Percentiles rank a stretch among this genome's conserved stretches.
These are phyloP conservation scores for Orthochromis indermauri DNA, from an alignment of 2,113 vertebrate species.

Conservation along the genomic window DNA sequence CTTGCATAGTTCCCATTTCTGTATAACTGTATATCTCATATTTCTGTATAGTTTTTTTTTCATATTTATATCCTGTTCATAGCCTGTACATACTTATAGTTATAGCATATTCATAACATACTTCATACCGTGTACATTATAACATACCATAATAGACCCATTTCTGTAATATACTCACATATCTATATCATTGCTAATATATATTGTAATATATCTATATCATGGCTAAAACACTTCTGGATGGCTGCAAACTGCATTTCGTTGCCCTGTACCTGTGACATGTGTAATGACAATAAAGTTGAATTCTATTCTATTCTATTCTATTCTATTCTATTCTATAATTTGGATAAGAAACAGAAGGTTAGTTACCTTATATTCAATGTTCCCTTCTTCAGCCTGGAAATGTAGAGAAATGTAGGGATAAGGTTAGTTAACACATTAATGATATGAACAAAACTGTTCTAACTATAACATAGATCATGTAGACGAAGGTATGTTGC, in stretches of 20 bases:
- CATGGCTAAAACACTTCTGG: neutral
- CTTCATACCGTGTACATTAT: too few species aligned
- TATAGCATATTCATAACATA: too few species aligned
- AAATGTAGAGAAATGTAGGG: constrained; percentile 20
- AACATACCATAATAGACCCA: too few species aligned
- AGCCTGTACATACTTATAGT: too few species aligned
- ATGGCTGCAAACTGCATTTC: neutral
- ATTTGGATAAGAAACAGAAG: neutral
- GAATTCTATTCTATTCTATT: neutral
- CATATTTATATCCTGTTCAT: too few species aligned
- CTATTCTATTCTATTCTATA: neutral
- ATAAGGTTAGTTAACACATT: neutral
- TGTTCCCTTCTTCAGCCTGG: constrained; percentile 97
- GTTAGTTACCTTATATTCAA: constrained; percentile 88
- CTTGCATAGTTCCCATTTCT: rapidly evolving
- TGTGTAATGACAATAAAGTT: neutral
- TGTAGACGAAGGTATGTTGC: neutral
- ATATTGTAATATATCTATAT: neutral
- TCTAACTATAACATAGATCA: neutral
- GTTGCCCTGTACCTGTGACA: neutral
- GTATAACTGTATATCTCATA: rapidly evolving
- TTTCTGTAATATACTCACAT: too few species aligned
- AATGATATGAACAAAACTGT: neutral
- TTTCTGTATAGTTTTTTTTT: too few species aligned
- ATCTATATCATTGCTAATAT: neutral